These are phyloP conservation scores for Formica aserva DNA, from an alignment of 2,888 invertebrate species.

Conservation along the genomic window DNA sequence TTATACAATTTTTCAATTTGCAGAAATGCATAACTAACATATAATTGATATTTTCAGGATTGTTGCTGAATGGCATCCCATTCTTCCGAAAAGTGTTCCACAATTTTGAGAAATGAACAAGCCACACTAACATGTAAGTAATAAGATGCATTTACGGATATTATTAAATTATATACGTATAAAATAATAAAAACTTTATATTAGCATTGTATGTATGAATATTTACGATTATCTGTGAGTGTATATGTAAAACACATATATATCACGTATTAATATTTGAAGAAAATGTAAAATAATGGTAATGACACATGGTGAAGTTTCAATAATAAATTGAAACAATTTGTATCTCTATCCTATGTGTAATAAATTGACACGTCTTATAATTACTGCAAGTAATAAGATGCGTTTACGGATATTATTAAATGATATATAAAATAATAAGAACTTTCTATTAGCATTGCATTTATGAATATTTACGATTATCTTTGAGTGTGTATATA, in stretches of 20 bases:
- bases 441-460: neutral
- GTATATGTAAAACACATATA: neutral
- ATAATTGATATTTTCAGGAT: slow-evolving; percentile 6
- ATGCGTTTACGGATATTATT: neutral
- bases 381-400: no score
- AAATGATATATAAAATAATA: neutral
- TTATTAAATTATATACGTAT: neutral
- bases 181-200: neutral
- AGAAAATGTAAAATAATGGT: neutral
- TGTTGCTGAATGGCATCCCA: neutral
- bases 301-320: neutral
- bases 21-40: neutral
- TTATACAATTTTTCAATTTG: neutral
- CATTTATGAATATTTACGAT: neutral
- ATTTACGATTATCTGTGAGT: neutral
- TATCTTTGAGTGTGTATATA: neutral
- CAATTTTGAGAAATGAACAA: neutral
- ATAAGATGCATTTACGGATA: neutral
- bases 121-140: neutral
- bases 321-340: neutral
- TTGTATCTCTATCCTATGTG: neutral
- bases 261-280: neutral
- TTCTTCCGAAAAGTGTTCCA: neutral
- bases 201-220: neutral
- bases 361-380: no score